A percentile compares a stretch with the other conserved stretches of the same genome.
Conservation (phyloP, 2,888 invertebrate genomes). For the Baccha elongata region DNA sequence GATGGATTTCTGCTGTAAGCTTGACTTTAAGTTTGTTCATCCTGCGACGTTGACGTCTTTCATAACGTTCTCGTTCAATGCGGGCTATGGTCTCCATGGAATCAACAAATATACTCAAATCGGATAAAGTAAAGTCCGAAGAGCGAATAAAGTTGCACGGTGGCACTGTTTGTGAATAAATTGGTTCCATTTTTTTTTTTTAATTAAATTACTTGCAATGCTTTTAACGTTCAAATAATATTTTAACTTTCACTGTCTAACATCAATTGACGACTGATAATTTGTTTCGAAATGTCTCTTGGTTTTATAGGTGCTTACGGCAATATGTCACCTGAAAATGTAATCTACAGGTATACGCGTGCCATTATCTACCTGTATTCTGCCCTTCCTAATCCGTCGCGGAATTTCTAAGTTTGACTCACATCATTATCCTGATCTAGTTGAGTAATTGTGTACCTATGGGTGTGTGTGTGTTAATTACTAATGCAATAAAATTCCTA, state of each 20-base stretch:
- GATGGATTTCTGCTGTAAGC: constrained; percentile 12
- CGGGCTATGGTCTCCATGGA: constrained; percentile 50
- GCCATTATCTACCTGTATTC: constrained; percentile 48
- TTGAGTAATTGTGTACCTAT: constrained; percentile 33
- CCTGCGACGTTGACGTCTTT: constrained; percentile 36
- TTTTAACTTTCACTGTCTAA: constrained; percentile 33
- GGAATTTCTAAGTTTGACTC: constrained; percentile 45
- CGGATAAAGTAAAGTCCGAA: constrained; percentile 22
- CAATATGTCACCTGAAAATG: not conserved
- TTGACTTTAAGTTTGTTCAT: constrained; percentile 15
- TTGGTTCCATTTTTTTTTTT: constrained; percentile 43
- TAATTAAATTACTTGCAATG: not conserved
- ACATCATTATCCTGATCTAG: constrained; percentile 3
- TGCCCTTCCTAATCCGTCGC: constrained; percentile 37
- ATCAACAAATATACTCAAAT: constrained; percentile 55
- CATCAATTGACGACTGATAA: constrained; percentile 47
- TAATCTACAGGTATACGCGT: not conserved
- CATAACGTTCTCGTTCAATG: constrained; percentile 35
- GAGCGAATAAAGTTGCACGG: constrained; percentile 15
- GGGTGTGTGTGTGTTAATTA: constrained; percentile 28
- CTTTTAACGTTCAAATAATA: no score
- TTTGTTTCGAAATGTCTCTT: not conserved
- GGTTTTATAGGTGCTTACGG: constrained; percentile 36
- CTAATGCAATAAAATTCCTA: not conserved
- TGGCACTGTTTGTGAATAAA: constrained; percentile 33